Conservation (phyloP, 2,797 vertebrate species). For the Eulemur rubriventer region DNA sequence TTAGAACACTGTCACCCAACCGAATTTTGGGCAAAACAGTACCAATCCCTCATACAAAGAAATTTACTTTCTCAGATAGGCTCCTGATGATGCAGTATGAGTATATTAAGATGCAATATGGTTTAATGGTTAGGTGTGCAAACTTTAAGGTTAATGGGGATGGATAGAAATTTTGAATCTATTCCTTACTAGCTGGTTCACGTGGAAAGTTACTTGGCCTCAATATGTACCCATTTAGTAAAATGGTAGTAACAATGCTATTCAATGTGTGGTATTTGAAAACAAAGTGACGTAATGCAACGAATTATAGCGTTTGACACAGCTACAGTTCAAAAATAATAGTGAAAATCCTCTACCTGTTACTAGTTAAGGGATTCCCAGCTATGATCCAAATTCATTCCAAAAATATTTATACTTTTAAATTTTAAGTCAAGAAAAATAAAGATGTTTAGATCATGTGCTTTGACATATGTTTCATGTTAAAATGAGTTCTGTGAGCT, state of each 20-base stretch:
- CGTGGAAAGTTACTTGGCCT: background rate
- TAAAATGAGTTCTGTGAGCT: slow-evolving; percentile 12
- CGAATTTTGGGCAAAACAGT: slow-evolving; percentile 29
- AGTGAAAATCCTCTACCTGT: background rate
- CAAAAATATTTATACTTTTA: background rate
- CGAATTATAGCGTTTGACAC: background rate
- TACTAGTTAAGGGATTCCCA: background rate
- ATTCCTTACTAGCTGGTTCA: background rate
- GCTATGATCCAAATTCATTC: background rate
- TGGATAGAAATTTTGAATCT: background rate
- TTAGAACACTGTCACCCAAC: background rate
- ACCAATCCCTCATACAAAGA: background rate
- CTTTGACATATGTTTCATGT: background rate
- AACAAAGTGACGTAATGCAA: background rate
- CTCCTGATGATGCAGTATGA: background rate
- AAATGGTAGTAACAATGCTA: background rate
- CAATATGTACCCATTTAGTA: background rate
- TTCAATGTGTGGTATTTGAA: background rate
- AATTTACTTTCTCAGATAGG: background rate
- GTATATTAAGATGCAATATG: background rate
- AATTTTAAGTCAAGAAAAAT: background rate
- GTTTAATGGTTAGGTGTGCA: background rate
- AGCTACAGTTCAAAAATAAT: background rate
- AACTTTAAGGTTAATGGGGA: background rate
- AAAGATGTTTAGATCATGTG: background rate